These are phyloP conservation scores for Vireo griseus DNA, from an alignment of 2,797 vertebrate genomes.

Conservation along the genomic window DNA sequence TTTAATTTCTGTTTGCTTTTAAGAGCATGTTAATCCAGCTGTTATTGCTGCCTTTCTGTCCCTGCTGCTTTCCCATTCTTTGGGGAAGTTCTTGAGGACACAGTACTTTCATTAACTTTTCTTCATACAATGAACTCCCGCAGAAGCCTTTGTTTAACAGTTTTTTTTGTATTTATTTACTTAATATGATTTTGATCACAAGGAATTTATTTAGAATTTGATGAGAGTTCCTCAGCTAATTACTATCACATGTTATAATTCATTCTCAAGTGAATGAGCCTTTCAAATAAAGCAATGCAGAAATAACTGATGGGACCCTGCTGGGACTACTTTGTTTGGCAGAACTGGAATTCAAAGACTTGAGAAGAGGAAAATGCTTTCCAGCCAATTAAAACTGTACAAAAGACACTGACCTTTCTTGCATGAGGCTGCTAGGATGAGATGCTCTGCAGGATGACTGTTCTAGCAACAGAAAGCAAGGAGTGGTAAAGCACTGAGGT, in stretches of 20 bases:
- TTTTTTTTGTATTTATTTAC: slow-evolving; percentile 14
- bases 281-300: background rate
- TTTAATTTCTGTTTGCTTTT: background rate
- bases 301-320: background rate
- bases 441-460: background rate
- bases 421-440: background rate
- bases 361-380: background rate
- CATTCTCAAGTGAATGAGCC: background rate
- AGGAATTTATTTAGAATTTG: background rate
- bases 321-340: background rate
- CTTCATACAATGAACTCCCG: background rate
- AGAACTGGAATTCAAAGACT: background rate
- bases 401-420: background rate
- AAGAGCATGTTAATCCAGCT: background rate
- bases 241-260: background rate
- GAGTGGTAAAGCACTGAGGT: background rate
- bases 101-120: background rate
- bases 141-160: background rate
- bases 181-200: background rate
- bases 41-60: background rate
- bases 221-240: background rate
- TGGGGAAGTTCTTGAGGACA: background rate
- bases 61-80: slow-evolving; percentile 16
- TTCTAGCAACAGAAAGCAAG: background rate
- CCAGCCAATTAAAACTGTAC: background rate